Percentiles rank a stretch among this genome's conserved stretches.
Evolutionary conservation across 2,113 vertebrate genomes (phyloP).

Genomic region (Ochotona curzoniae): DNA sequence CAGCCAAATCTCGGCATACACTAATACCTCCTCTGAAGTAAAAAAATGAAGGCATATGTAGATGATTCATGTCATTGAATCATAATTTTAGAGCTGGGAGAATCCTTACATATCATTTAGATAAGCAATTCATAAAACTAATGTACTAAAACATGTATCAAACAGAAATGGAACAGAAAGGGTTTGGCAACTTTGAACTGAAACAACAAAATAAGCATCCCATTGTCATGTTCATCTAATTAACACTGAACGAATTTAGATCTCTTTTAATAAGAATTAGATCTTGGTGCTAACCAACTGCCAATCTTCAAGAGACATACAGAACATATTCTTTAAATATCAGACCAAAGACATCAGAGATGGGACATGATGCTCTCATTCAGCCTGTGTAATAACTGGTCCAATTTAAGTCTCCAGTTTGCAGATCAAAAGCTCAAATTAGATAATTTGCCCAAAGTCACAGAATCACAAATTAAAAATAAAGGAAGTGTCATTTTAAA

Average conservation of each 20-base stretch:
- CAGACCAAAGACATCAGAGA: not conserved
- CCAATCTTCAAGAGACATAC: slow-evolving; percentile 22
- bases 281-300: not conserved
- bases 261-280: not conserved
- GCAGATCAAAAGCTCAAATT: slow-evolving; percentile 8
- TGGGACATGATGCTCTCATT: not conserved
- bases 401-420: slow-evolving; percentile 26
- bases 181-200: slow-evolving; percentile 9
- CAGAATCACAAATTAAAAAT: slow-evolving; percentile 20
- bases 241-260: slow-evolving; percentile 35
- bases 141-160: slow-evolving; percentile 18
- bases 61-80: not conserved
- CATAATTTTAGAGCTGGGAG: not conserved
- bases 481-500: not conserved
- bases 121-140: slow-evolving; percentile 2
- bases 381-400: not conserved
- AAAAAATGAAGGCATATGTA: slow-evolving; percentile 31
- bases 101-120: slow-evolving; percentile 1
- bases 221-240: slow-evolving; percentile 28
- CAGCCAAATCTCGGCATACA: slow-evolving; percentile 15
- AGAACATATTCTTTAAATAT: slow-evolving; percentile 48
- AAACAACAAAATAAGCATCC: not conserved
- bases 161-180: slow-evolving; percentile 3
- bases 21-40: slow-evolving; percentile 12
- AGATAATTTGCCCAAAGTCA: not conserved